Evolutionary conservation across 2,888 invertebrate species (phyloP), one percentile per base, ranked within the genome.

Genomic region (Monochamus alternatus): DNA sequence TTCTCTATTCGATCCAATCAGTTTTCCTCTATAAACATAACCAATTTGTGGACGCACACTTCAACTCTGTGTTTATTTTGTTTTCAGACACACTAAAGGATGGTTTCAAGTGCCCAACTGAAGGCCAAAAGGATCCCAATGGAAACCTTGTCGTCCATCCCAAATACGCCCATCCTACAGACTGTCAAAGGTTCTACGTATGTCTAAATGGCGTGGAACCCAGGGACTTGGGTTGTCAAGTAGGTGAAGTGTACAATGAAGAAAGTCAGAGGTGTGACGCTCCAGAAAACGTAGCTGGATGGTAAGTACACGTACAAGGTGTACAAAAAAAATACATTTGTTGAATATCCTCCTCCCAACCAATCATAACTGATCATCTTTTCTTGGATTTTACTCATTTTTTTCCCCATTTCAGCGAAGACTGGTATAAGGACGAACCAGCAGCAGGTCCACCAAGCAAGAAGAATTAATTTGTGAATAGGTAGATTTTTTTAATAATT

Each of bases 161-260:
- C 31, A 95, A 95, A 88, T 97, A 92, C 89, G 91, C 96, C 1
- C 95, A 97, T 90, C 95, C 96, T 55, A 93, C 92, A 47, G 97
- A 97, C 89, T 97, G 97, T 90, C 96, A 96, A 89, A 94, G 95
- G 85, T 97, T 97, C 93, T 97, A 96, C 89, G 96, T 97, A 44
- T 97, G 97, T 88, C 89, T 97, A 83, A 96, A 95, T 88, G 96
- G 95, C 12, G 91, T 94, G 43, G 96, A 95, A 82, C 96, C 97
- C n/a, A 92, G 97, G 79, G 95, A 96, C 87, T 93, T 96, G 79
- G 96, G 96, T 47, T 97, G 97, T 90, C 92, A 93, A 85, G 92
- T 93, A 72, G 96, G 97, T 75, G 95, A 95, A 87, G 97, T 97
- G n/a, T 97, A 97, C 91, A 97, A 97, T 87, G 96, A 96, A 81